phyloP scores from a whole-genome alignment of 2,888 invertebrate species.

The Calliphora vomitoria region DNA sequence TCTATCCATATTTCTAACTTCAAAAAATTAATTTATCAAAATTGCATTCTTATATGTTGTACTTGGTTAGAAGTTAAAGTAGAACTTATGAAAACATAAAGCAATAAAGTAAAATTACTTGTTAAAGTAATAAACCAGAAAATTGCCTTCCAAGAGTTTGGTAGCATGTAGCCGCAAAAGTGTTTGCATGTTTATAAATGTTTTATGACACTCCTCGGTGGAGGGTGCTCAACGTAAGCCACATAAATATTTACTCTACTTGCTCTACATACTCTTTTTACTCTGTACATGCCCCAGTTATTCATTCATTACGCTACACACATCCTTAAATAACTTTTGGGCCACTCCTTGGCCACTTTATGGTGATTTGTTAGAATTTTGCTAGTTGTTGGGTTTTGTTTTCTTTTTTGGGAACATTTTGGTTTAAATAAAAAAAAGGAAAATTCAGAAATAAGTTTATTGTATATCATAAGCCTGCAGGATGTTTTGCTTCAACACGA shows the following conservation, averaged over 20 bases:
- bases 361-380: constrained; percentile 14
- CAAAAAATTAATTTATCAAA: constrained; percentile 54
- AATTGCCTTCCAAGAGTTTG: constrained; percentile 32
- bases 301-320: neutral
- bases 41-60: constrained; percentile 37
- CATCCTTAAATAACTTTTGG: constrained; percentile 26
- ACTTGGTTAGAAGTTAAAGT: neutral
- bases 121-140: constrained; percentile 47
- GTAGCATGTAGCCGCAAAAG: neutral
- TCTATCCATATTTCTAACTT: neutral
- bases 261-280: neutral
- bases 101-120: neutral
- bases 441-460: constrained; percentile 19
- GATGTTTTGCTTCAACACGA: constrained; percentile 43
- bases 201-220: constrained; percentile 27
- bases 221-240: neutral
- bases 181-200: constrained; percentile 53
- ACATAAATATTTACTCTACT: constrained; percentile 26
- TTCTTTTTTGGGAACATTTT: constrained; percentile 12
- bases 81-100: constrained; percentile 9
- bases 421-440: constrained; percentile 29
- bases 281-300: no score
- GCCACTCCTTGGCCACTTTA: constrained; percentile 23
- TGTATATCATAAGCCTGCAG: constrained; percentile 35
- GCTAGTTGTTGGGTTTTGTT: neutral